phyloP scores from a whole-genome alignment of 2,888 invertebrate genomes.

The Coelinius sp. region DNA sequence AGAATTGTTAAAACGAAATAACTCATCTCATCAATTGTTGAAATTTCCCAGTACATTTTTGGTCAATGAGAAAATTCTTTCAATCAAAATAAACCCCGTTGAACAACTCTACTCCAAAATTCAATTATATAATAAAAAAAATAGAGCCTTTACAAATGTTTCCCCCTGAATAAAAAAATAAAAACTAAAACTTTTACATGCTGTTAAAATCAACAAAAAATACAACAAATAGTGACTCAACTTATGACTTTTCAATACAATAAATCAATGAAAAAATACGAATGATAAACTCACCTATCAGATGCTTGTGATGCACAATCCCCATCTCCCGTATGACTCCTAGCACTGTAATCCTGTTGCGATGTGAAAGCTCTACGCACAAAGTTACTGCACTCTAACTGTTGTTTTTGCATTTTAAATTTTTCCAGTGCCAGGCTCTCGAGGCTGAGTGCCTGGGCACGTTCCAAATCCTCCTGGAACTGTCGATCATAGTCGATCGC shows the following conservation, averaged over 20 bases:
- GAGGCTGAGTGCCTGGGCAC: slow-evolving; percentile 88
- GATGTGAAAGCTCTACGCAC: slow-evolving; percentile 43
- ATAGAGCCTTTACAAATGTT: neutral
- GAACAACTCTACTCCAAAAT: neutral
- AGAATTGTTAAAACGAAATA: neutral
- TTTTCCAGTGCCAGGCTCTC: slow-evolving; percentile 89
- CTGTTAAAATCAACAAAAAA: neutral
- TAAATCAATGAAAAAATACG: no score
- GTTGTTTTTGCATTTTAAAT: slow-evolving; percentile 80
- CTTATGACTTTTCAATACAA: no score
- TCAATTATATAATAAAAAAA: neutral
- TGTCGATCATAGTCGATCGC: slow-evolving; percentile 82
- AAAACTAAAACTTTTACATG: neutral
- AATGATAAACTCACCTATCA: slow-evolving; percentile 62
- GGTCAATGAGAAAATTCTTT: neutral
- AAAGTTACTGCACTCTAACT: slow-evolving; percentile 55
- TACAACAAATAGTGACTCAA: no score
- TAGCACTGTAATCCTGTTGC: slow-evolving; percentile 44
- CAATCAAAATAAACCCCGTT: neutral
- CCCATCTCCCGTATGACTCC: slow-evolving; percentile 53
- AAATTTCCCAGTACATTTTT: neutral
- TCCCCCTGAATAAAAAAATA: neutral
- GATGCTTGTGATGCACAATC: slow-evolving; percentile 51
- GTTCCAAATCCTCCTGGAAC: slow-evolving; percentile 88
- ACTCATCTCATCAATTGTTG: neutral